Conservation (phyloP, 1,140 invertebrate species). For the Acyrthosiphon pisum region DNA sequence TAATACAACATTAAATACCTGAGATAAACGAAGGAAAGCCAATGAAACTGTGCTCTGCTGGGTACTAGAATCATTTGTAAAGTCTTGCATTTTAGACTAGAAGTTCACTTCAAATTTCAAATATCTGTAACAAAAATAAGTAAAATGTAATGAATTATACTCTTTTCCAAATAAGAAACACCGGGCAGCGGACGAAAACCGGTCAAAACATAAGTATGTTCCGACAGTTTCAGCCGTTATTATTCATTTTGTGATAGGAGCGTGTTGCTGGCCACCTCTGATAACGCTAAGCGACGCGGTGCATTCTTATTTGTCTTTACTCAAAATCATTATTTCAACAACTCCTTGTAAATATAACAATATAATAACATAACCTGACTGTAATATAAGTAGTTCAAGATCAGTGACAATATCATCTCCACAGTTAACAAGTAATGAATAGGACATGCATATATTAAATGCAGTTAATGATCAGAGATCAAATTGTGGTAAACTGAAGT, state of each 20-base stretch:
- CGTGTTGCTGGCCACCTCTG: too few species aligned
- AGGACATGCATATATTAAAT: background rate
- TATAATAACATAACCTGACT: background rate
- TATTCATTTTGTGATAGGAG: too few species aligned
- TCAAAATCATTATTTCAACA: background rate
- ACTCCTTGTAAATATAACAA: background rate
- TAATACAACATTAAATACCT: slow-evolving; percentile 34
- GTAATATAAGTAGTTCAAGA: background rate
- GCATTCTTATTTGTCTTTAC: too few species aligned
- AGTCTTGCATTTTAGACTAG: slow-evolving; percentile 54
- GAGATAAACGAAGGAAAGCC: slow-evolving; percentile 48
- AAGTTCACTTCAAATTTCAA: slow-evolving; percentile 12
- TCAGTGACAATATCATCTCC: background rate
- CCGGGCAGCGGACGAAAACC: too few species aligned
- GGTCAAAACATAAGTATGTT: too few species aligned
- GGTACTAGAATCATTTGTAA: slow-evolving; percentile 42
- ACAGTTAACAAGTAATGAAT: background rate
- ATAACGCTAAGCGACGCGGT: too few species aligned
- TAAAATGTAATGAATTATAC: background rate
- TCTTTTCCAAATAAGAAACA: too few species aligned
- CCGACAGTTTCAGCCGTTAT: too few species aligned
- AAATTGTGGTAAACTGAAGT: background rate
- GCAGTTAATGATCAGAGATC: background rate
- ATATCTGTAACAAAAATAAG: background rate
- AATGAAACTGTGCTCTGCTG: slow-evolving; percentile 19